Percentiles rank a stretch among this genome's conserved stretches.
Conservation (phyloP, 2,797 vertebrate genomes). For the Pogoniulus pusillus region DNA sequence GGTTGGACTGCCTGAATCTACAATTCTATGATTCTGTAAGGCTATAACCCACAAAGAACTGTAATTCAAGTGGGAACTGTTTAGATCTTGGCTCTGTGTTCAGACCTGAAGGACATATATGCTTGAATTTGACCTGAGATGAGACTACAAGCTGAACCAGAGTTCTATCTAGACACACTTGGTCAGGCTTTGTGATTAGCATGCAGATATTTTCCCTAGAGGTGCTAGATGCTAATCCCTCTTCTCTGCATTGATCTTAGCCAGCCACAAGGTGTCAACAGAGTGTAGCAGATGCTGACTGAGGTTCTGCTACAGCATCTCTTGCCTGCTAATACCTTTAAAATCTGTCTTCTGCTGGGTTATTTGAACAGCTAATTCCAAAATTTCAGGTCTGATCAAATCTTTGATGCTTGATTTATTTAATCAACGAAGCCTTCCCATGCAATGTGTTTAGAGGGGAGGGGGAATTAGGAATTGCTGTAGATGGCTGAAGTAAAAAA, state of each 20-base stretch:
- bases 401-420: slow-evolving; percentile 32
- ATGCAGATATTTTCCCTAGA: background rate
- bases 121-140: background rate
- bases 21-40: too few relatives aligned
- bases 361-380: slow-evolving; percentile 16
- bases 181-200: background rate
- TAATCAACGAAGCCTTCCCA: slow-evolving; percentile 18
- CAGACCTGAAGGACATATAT: background rate
- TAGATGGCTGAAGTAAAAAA: background rate
- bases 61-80: background rate
- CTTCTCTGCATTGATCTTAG: background rate
- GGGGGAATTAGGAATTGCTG: background rate
- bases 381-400: background rate
- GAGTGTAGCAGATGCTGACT: background rate
- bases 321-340: background rate
- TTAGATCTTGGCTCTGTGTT: background rate
- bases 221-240: background rate
- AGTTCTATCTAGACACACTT: background rate
- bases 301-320: background rate
- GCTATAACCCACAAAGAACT: background rate
- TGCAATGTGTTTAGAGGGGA: background rate
- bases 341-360: background rate
- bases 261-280: slow-evolving; percentile 57
- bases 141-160: background rate
- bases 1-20: too few relatives aligned